Conservation (phyloP, 2,113 vertebrate species). For the Apodemus sylvaticus region DNA sequence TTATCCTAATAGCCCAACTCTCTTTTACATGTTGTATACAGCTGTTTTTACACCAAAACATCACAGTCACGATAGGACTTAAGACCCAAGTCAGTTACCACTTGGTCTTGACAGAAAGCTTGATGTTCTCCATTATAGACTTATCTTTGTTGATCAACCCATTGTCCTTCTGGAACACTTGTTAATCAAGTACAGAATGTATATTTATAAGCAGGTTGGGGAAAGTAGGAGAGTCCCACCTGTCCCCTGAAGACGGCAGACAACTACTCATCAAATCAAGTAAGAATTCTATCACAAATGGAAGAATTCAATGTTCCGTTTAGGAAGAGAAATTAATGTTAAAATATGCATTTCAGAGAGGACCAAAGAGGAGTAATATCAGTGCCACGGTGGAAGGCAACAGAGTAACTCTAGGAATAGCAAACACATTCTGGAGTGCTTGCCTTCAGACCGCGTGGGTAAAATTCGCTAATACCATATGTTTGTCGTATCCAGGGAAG, state of each 20-base stretch:
- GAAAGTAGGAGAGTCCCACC: conserved; percentile 34
- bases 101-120: not conserved
- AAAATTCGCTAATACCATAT: conserved; percentile 85
- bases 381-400: conserved; percentile 63
- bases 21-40: not conserved
- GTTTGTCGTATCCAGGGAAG: conserved; percentile 81
- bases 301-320: conserved; percentile 38
- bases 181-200: conserved; percentile 33
- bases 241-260: conserved; percentile 17
- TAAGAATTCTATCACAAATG: conserved; percentile 24
- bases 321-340: conserved; percentile 74
- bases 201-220: conserved; percentile 9
- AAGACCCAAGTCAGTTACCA: not conserved
- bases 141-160: not conserved
- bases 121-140: not conserved
- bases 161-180: conserved; percentile 47
- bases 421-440: conserved; percentile 81
- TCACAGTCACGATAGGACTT: not conserved
- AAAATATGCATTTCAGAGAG: conserved; percentile 69
- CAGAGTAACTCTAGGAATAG: conserved; percentile 74
- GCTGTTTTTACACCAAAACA: not conserved
- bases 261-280: conserved; percentile 38
- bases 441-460: conserved; percentile 73
- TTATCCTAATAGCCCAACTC: not conserved
- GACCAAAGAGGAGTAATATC: conserved; percentile 63